phyloP scores from a whole-genome alignment of 2,888 invertebrate genomes.

The Oligia fasciuncula region DNA sequence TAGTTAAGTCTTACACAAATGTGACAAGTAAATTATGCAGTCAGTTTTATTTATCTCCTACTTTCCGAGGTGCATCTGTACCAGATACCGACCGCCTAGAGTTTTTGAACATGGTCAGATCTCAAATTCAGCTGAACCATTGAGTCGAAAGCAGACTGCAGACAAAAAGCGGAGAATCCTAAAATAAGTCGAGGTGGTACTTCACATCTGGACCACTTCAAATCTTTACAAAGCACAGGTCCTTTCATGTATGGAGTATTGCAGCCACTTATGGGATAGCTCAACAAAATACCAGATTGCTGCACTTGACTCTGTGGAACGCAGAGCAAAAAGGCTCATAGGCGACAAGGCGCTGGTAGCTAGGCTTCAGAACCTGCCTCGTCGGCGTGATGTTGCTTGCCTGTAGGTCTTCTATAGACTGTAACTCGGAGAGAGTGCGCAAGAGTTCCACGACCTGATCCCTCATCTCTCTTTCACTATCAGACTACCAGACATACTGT shows the following conservation, averaged over 20 bases:
- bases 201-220: not conserved
- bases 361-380: not conserved
- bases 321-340: not conserved
- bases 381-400: not conserved
- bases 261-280: not conserved
- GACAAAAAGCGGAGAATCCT: not conserved
- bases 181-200: not conserved
- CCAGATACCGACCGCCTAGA: not conserved
- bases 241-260: not conserved
- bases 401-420: not conserved
- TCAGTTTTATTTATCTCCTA: not conserved
- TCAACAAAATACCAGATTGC: not conserved
- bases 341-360: not conserved
- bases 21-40: not conserved
- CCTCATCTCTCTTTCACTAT: not conserved
- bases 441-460: not conserved
- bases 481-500: not conserved
- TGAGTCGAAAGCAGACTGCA: not conserved
- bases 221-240: not conserved
- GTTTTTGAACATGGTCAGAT: not conserved
- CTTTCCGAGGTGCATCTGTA: not conserved
- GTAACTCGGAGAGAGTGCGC: not conserved
- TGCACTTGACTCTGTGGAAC: not conserved
- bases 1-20: not conserved
- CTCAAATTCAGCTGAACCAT: not conserved